Evolutionary conservation across 1,140 invertebrate genomes (phyloP).

Genomic region (Lycorma delicatula): DNA sequence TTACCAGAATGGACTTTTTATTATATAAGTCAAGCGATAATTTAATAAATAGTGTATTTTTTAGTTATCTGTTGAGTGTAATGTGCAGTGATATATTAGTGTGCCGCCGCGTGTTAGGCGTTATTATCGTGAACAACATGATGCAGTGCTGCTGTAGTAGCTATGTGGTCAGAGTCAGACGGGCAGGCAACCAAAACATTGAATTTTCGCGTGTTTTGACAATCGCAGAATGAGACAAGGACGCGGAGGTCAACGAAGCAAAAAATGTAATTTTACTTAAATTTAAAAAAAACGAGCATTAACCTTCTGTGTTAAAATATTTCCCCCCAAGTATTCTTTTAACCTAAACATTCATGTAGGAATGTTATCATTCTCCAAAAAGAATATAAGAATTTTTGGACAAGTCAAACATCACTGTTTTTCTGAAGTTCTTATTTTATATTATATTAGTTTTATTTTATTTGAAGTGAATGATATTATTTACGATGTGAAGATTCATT

Average conservation of each 20-base stretch:
- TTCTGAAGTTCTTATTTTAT: no score
- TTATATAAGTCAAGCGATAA: constrained; percentile 21
- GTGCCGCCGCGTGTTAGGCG: constrained; percentile 28
- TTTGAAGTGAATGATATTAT: no score
- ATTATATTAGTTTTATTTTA: no score
- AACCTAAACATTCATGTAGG: no score
- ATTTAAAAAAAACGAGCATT: no score
- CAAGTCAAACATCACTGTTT: no score
- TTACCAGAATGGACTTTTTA: constrained; percentile 26
- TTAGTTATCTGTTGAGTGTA: constrained; percentile 18
- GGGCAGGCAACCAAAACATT: constrained; percentile 32
- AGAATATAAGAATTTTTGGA: no score
- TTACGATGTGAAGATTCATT: no score
- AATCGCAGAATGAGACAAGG: constrained; percentile 43
- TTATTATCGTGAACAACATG: constrained; percentile 25
- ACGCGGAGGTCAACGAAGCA: constrained; percentile 41
- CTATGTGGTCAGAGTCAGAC: constrained; percentile 29
- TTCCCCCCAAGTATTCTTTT: no score
- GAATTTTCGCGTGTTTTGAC: constrained; percentile 32
- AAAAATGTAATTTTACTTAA: constrained; percentile 42
- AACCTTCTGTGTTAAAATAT: no score
- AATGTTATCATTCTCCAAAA: no score
- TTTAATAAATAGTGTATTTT: constrained; percentile 21
- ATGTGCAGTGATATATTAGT: constrained; percentile 23
- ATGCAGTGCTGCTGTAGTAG: constrained; percentile 25